Base-by-base conservation (phyloP, 2,888 invertebrate species). In the Cynaeus angustus region DNA sequence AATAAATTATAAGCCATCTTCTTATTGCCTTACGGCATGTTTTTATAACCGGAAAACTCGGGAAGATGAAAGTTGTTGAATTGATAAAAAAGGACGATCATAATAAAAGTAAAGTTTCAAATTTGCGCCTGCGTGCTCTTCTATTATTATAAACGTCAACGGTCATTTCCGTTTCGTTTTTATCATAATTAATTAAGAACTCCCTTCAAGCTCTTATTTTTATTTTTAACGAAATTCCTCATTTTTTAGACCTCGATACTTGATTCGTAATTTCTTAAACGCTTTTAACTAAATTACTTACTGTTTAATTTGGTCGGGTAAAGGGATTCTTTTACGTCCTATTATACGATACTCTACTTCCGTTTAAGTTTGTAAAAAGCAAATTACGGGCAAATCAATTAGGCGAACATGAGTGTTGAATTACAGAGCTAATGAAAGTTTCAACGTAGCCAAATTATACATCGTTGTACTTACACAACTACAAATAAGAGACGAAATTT, bases 221-320 rank as follows among this genome's bases (percentile, higher is more conserved):
- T 30, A 12, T 26, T 48, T 28, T 14, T 58, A 33, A 37, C 16
- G 50, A 26, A 13, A 16, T 37, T 61, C 48, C 13, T 61, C 13
- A 37, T 61, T 38, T 61, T 45, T 48, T 21, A 41, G 28, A 16
- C 12, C 28, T 59, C n/a, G 21, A 28, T 30, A 9, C 16, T 37
- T 8, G 14, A 46, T 59, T 14, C 30, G 30, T 59, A 59, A 59
- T 50, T 50, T 50, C 46, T 33, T 61, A 48, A 50, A 61, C 33
- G 61, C 61, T 61, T 61, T 61, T 61, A 61, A 50, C 48, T 21
- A 50, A 50, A 61, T 61, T 61, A 46, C 46, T 59, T 59, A 38
- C 37, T 59, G 59, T 59, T 46, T 30, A 59, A 46, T 14, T 46
- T 46, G 38, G 30, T 61, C 33, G 48, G 45, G 59, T n/a, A 56